Percentiles rank a stretch among this genome's conserved stretches.
Conservation (phyloP, 2,888 invertebrate species). For the Drosophila kanekoi region DNA sequence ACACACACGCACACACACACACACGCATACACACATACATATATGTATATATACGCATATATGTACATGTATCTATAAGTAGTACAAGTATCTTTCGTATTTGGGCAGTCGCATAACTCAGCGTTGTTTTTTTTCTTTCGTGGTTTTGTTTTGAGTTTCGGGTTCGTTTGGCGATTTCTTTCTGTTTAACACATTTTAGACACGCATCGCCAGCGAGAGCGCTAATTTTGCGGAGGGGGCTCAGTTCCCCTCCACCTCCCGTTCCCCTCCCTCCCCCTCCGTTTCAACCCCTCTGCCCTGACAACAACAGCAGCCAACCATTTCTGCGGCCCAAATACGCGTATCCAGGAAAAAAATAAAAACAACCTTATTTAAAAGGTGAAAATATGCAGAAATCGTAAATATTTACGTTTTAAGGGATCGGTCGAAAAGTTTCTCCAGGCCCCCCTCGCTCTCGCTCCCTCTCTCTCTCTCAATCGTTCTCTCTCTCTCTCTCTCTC, state of each 20-base stretch:
- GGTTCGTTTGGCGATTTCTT: conserved; percentile 63
- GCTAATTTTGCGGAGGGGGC: conserved; percentile 34
- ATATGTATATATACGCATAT: conserved; percentile 2
- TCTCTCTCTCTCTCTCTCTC: not conserved
- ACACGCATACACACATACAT: too few species aligned
- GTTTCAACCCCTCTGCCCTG: too few species aligned
- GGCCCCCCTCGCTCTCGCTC: not conserved
- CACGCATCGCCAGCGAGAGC: conserved; percentile 44
- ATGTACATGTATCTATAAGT: conserved; percentile 34
- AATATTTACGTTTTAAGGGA: conserved; percentile 5
- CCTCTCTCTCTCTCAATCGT: not conserved
- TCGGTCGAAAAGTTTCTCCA: not conserved
- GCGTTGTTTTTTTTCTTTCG: conserved; percentile 19
- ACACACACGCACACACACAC: conserved; percentile 1
- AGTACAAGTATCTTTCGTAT: conserved; percentile 45
- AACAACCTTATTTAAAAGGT: conserved; percentile 32
- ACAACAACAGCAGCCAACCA: conserved; percentile 1
- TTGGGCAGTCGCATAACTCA: conserved; percentile 48
- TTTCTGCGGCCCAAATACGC: conserved; percentile 50
- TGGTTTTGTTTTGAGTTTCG: conserved; percentile 26
- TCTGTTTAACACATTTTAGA: conserved; percentile 69
- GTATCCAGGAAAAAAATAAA: conserved; percentile 36
- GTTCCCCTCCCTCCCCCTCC: too few species aligned
- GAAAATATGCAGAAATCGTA: conserved; percentile 65
- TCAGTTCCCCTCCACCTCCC: not conserved